phyloP scores from a whole-genome alignment of 1,140 invertebrate species.

The Penaeus chinensis region DNA sequence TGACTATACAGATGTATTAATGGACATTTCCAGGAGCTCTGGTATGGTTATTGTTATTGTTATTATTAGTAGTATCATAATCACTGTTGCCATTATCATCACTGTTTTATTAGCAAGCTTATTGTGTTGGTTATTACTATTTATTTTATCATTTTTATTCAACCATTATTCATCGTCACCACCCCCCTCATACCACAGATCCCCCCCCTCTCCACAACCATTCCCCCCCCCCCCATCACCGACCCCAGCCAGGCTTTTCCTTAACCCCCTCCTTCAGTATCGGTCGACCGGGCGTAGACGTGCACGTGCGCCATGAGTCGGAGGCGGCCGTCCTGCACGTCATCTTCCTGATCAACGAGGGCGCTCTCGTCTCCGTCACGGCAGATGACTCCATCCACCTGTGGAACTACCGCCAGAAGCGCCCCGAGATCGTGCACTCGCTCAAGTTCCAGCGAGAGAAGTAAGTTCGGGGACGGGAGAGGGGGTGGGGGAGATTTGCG shows the following conservation, averaged over 20 bases:
- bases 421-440: conserved; percentile 92
- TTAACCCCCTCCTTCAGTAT: conserved; percentile 74
- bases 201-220: neutral
- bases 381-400: conserved; percentile 95
- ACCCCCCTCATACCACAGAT: neutral
- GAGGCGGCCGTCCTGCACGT: conserved; percentile 70
- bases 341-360: conserved; percentile 96
- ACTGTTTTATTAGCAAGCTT: too few relatives aligned
- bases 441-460: conserved; percentile 97
- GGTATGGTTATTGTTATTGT: too few relatives aligned
- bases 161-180: neutral
- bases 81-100: too few relatives aligned
- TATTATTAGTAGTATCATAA: too few relatives aligned
- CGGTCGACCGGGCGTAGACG: conserved; percentile 94
- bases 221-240: neutral
- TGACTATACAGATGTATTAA: too few relatives aligned
- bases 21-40: too few relatives aligned
- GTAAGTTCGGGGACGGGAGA: conserved; percentile 70
- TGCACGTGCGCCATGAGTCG: conserved; percentile 87
- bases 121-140: too few relatives aligned
- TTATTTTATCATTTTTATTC: too few relatives aligned
- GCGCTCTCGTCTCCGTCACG: conserved; percentile 91
- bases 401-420: conserved; percentile 97
- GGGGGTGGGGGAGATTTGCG: neutral
- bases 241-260: conserved; percentile 27